Base-by-base conservation (phyloP, 2,888 invertebrate species). In the Euphydryas editha region DNA sequence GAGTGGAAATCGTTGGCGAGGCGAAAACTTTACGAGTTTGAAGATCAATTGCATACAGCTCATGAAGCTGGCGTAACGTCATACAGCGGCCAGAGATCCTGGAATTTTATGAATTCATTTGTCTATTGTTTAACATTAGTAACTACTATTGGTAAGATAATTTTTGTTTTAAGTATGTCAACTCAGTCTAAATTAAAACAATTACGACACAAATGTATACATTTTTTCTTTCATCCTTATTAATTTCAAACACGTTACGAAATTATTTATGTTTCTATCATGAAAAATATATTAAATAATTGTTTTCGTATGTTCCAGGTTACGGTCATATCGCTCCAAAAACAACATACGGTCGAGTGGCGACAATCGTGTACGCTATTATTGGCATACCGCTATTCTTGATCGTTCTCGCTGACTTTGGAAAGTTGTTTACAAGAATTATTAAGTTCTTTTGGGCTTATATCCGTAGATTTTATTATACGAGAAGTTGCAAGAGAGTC, bases 311-410 rank as follows among this genome's bases (percentile, higher is more conserved):
- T 39, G 51, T 86, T 87, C 83, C 93, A 99, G 99, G 99, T 79
- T 99, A 99, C 91, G 99, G 99, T 69, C 98, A 99, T 86, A 97
- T 99, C 77, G 96, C 97, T 57, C 99, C 99, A 0, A 96, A 96
- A 75, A 99, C 99, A 13, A 94, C 92, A 7, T 95, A 95, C 13
- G 99, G 99, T 10, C 94, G 96, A 71, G 95, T 96, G 0, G 94
- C 98, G 57, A 98, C 99, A 0, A 98, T 99, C 72, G 92, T 97
- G 30, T 99, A 99, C 85, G 98, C 99, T 36, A 95, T 98, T 70
- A 95, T 99, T 71, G 99, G 99, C 13, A 99, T 99, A 78, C 99
- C 99, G 0, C 94, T 99, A 78, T 98, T 99, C 87, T 93, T 99
- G 75, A 97, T 99, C 65, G 95, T 99, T 17, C 87, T 99, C 73